Conservation (phyloP, 2,113 vertebrate species). For the Onychostruthus taczanowskii region DNA sequence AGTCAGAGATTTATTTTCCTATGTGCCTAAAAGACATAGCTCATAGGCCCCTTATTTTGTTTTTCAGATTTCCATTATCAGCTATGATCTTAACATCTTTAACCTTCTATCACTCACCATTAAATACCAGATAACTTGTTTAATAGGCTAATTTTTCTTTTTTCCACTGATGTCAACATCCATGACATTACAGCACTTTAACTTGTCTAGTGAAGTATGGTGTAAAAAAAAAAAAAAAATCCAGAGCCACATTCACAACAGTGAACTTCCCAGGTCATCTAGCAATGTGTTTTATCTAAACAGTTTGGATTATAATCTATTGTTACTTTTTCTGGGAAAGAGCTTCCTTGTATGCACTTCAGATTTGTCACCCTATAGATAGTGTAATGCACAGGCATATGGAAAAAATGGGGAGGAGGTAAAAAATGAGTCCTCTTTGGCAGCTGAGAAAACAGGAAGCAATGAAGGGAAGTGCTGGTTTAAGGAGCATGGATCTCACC, state of each 20-base stretch:
- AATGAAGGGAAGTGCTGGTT: neutral
- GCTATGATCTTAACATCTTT: slow-evolving; percentile 32
- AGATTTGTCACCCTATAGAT: neutral
- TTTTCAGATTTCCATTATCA: slow-evolving; percentile 51
- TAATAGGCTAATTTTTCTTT: slow-evolving; percentile 56
- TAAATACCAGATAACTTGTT: slow-evolving; percentile 43
- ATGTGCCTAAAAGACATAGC: neutral
- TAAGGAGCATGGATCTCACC: neutral
- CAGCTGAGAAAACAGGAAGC: neutral
- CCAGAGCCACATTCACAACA: neutral
- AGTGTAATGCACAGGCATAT: neutral
- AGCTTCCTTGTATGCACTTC: neutral
- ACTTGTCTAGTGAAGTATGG: slow-evolving; percentile 44
- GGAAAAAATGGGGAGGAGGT: neutral
- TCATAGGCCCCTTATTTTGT: neutral
- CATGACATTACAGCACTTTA: slow-evolving; percentile 28
- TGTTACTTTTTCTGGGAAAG: neutral
- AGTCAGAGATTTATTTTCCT: slow-evolving; percentile 27
- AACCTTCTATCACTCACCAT: slow-evolving; percentile 19
- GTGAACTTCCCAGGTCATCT: neutral
- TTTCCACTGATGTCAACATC: slow-evolving; percentile 22
- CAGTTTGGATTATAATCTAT: neutral
- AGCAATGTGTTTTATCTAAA: neutral
- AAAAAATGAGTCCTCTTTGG: neutral
- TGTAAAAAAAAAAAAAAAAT: slow-evolving; percentile 33